phyloP scores from a whole-genome alignment of 2,113 vertebrate species.

The Alaudala cheleensis region DNA sequence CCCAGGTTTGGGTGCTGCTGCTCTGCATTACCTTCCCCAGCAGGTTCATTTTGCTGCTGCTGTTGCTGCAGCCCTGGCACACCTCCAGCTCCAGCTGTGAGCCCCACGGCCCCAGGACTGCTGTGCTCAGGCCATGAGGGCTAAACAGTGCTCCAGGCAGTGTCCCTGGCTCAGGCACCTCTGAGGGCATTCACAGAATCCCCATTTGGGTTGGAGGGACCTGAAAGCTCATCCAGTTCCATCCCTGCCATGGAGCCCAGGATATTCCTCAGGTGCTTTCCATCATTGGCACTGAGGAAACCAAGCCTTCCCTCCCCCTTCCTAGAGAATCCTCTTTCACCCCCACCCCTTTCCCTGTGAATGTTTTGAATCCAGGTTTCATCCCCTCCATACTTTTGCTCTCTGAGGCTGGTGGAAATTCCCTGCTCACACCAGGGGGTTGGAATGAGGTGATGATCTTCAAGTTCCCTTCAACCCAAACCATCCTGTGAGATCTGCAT shows the following conservation, averaged over 20 bases:
- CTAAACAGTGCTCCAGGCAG: neutral
- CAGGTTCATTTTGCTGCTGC: neutral
- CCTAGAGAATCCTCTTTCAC: neutral
- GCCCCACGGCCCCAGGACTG: fast-evolving
- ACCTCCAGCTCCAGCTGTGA: neutral
- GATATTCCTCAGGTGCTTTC: neutral
- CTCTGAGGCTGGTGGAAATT: neutral
- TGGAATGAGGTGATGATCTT: neutral
- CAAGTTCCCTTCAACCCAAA: neutral
- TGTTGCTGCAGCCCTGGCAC: neutral
- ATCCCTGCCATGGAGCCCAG: fast-evolving
- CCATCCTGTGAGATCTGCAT: neutral
- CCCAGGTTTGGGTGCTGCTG: neutral
- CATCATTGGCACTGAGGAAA: neutral
- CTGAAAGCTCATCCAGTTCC: neutral
- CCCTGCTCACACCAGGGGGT: neutral
- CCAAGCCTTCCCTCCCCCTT: neutral
- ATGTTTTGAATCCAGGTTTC: neutral
- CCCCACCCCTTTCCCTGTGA: neutral
- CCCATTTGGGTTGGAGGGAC: neutral
- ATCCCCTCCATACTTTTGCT: neutral
- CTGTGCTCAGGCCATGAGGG: neutral
- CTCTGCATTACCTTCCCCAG: neutral
- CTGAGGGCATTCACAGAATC: neutral
- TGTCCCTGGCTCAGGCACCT: neutral